Evolutionary conservation across 2,113 vertebrate species (phyloP).

Genomic region (Mohoua ochrocephala): DNA sequence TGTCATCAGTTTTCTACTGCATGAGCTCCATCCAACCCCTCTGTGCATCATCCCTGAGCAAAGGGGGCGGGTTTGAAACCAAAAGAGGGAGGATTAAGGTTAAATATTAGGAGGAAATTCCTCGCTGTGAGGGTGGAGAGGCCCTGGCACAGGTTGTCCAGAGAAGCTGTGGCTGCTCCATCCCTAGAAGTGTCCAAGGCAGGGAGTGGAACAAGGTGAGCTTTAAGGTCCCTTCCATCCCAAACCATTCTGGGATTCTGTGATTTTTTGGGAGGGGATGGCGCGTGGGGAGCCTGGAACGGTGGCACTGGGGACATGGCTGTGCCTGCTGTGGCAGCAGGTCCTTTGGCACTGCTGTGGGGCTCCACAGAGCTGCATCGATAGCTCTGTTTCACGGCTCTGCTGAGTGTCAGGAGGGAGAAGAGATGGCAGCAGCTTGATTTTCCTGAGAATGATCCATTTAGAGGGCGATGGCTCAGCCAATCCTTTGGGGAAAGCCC

Average conservation of each 20-base stretch:
- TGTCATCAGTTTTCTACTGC: neutral
- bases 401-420: neutral
- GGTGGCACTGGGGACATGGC: neutral
- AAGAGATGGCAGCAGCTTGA: neutral
- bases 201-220: neutral
- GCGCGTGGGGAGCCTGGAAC: fast-evolving
- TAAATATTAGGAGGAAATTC: neutral
- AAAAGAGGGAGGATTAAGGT: neutral
- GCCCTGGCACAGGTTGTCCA: neutral
- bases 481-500: neutral
- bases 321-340: neutral
- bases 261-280: neutral
- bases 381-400: neutral
- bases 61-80: fast-evolving
- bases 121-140: neutral
- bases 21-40: neutral
- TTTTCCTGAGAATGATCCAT: neutral
- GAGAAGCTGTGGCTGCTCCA: neutral
- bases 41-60: fast-evolving
- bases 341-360: neutral
- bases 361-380: neutral
- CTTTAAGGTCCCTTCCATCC: neutral
- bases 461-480: neutral
- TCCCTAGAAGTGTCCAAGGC: neutral
- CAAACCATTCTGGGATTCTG: neutral